A percentile compares a stretch with the other conserved stretches of the same genome.
Evolutionary conservation across 1,140 invertebrate genomes (phyloP).

Genomic region (Bombus waltoni): DNA sequence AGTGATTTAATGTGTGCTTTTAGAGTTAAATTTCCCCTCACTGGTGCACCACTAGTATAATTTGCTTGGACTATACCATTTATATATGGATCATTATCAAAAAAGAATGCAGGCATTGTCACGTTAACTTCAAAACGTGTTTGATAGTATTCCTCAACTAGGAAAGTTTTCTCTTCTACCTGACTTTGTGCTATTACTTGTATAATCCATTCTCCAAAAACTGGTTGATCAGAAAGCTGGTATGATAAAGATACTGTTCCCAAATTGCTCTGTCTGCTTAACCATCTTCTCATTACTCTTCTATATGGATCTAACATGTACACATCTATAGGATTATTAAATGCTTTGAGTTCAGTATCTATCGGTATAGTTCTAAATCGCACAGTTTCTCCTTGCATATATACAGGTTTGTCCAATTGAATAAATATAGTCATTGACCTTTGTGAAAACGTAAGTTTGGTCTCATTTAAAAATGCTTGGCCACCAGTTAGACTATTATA

Average conservation of each 20-base stretch:
- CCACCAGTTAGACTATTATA: conserved; percentile 93
- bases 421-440: conserved; percentile 98
- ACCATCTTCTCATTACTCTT: conserved; percentile 94
- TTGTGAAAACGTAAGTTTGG: conserved; percentile 90
- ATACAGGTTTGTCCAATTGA: conserved; percentile 97
- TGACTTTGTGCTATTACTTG: conserved; percentile 94
- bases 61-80: conserved; percentile 95
- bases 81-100: conserved; percentile 92
- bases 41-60: conserved; percentile 94
- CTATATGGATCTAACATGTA: conserved; percentile 94
- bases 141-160: conserved; percentile 97
- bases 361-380: conserved; percentile 94
- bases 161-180: conserved; percentile 92
- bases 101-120: conserved; percentile 96
- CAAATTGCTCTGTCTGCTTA: conserved; percentile 94
- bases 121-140: conserved; percentile 97
- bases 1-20: conserved; percentile 90
- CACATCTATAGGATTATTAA: conserved; percentile 94
- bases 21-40: conserved; percentile 93
- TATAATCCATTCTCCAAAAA: conserved; percentile 96
- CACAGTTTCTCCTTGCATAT: conserved; percentile 96
- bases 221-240: conserved; percentile 94
- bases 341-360: conserved; percentile 93
- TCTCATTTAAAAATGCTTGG: conserved; percentile 93
- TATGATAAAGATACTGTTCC: conserved; percentile 96